A percentile compares a stretch with the other conserved stretches of the same genome.
phyloP scores from a whole-genome alignment of 2,888 invertebrate genomes.

The Agrochola circellaris region DNA sequence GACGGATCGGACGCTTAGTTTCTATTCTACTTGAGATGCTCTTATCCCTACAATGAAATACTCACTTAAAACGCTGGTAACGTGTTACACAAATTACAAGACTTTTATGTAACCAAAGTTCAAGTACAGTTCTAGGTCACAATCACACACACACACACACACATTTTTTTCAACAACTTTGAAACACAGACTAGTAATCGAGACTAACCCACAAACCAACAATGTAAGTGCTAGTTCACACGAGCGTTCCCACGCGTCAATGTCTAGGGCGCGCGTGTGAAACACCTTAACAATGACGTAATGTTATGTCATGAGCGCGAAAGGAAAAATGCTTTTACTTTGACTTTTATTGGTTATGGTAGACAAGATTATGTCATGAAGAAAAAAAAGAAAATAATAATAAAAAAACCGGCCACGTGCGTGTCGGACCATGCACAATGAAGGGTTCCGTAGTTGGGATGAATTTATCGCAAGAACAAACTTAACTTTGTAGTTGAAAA shows the following conservation, averaged over 20 bases:
- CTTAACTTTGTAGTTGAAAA: too few relatives aligned
- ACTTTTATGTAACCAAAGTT: conserved; percentile 41
- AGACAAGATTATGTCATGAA: conserved; percentile 18
- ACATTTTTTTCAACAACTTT: conserved; percentile 39
- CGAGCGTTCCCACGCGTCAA: conserved; percentile 78
- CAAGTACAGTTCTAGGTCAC: conserved; percentile 56
- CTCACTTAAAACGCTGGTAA: too few relatives aligned
- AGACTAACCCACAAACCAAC: conserved; percentile 80
- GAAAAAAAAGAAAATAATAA: not conserved
- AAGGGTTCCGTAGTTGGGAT: too few relatives aligned
- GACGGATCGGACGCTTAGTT: too few relatives aligned
- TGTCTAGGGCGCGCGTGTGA: conserved; percentile 83
- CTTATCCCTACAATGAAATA: too few relatives aligned
- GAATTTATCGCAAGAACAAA: too few relatives aligned
- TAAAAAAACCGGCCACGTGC: too few relatives aligned
- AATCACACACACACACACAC: conserved; percentile 10
- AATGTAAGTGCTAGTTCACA: conserved; percentile 82
- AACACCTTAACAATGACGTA: conserved; percentile 69
- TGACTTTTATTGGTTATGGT: conserved; percentile 54
- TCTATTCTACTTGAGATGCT: too few relatives aligned
- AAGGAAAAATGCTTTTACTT: conserved; percentile 80
- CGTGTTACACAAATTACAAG: not conserved
- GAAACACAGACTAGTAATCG: conserved; percentile 43
- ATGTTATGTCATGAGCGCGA: conserved; percentile 72
- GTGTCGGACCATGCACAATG: too few relatives aligned